These are phyloP conservation scores for Laticauda laticaudata DNA, from an alignment of 2,113 vertebrate species.

Conservation along the genomic window DNA sequence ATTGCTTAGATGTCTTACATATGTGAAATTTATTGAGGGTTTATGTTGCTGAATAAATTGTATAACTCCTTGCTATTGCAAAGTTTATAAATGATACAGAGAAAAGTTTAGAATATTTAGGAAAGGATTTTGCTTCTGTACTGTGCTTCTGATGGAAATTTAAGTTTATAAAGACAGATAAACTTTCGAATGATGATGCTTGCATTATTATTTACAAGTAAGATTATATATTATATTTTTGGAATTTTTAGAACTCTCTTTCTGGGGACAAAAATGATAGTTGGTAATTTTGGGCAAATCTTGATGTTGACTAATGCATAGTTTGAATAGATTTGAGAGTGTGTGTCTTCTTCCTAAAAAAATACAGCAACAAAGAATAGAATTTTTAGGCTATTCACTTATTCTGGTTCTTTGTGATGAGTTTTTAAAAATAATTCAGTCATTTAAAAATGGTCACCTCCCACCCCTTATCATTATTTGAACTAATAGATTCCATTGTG, in stretches of 20 bases:
- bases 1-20: background rate
- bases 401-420: background rate
- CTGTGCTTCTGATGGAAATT: background rate
- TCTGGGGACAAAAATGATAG: background rate
- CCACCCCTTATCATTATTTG: background rate
- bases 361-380: background rate
- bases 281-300: background rate
- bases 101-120: background rate
- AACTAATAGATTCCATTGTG: background rate
- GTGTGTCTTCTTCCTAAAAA: background rate
- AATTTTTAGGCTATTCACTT: background rate
- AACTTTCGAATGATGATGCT: background rate
- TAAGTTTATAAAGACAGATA: background rate
- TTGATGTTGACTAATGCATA: background rate
- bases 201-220: background rate
- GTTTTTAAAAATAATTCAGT: background rate
- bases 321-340: background rate
- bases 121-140: background rate
- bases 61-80: background rate
- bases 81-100: background rate
- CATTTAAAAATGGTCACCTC: background rate
- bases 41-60: background rate
- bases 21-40: background rate
- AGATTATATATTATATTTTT: background rate
- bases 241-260: background rate